Evolutionary conservation across 2,797 vertebrate genomes (phyloP).

Genomic region (Emys orbicularis): DNA sequence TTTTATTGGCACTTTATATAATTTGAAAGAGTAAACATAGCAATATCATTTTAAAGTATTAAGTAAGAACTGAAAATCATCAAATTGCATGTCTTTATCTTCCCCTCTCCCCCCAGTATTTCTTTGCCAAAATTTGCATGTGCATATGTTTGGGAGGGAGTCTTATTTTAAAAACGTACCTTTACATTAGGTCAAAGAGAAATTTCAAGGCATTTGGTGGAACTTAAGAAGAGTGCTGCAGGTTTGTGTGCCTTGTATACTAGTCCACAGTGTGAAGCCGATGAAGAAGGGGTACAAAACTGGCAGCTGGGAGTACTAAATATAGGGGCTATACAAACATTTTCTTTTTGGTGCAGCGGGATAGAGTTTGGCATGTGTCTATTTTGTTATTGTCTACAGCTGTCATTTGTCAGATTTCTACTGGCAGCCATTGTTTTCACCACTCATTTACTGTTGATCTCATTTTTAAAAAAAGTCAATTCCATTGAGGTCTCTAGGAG

Average conservation of each 20-base stretch:
- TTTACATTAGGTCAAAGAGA: neutral
- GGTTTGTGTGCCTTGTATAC: neutral
- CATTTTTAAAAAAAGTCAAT: neutral
- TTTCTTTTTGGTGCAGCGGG: neutral
- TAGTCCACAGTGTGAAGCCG: neutral
- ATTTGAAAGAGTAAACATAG: neutral
- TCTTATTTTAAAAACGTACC: neutral
- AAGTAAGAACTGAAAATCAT: neutral
- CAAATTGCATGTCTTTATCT: neutral
- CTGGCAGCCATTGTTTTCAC: neutral
- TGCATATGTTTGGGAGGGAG: neutral
- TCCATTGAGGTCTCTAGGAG: neutral
- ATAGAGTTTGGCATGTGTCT: neutral
- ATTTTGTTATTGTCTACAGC: neutral
- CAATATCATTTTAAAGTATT: neutral
- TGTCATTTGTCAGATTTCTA: neutral
- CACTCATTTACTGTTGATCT: neutral
- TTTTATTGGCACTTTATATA: neutral
- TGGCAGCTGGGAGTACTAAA: neutral
- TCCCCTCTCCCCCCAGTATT: neutral
- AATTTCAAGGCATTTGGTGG: constrained; percentile 3
- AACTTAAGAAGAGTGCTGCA: neutral
- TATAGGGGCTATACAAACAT: neutral
- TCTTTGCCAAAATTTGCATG: neutral
- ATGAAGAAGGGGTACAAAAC: neutral